Percentiles rank a stretch among this genome's conserved stretches.
Evolutionary conservation across 2,113 vertebrate species (phyloP).

Genomic region (Synodontis membranacea): DNA sequence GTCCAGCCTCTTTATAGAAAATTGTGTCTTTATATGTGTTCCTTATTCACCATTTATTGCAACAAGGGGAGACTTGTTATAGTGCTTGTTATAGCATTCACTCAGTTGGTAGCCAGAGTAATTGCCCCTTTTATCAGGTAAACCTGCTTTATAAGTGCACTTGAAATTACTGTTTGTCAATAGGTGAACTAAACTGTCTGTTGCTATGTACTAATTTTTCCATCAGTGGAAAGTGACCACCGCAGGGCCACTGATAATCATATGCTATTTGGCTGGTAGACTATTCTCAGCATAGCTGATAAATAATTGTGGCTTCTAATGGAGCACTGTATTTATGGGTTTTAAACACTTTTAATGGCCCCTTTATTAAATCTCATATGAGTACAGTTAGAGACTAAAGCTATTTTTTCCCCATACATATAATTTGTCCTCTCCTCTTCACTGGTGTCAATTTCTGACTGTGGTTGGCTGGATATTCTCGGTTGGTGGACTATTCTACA

Average conservation of each 20-base stretch:
- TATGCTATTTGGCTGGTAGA: background rate
- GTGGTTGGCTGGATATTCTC: background rate
- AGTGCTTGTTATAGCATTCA: background rate
- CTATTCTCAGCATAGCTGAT: background rate
- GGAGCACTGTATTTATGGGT: background rate
- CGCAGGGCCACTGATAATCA: background rate
- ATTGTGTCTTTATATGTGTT: background rate
- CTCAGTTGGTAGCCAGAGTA: background rate
- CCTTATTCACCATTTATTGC: background rate
- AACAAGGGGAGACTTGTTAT: background rate
- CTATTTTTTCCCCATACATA: background rate
- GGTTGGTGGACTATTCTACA: background rate
- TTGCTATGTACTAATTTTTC: background rate
- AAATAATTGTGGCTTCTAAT: background rate
- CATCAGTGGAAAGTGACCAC: background rate
- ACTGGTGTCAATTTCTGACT: background rate
- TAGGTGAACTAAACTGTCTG: background rate
- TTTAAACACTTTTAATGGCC: background rate
- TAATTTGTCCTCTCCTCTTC: background rate
- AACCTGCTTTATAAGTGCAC: background rate
- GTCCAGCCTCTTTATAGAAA: background rate
- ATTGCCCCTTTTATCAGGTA: background rate
- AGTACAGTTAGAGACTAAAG: background rate
- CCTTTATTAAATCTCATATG: background rate
- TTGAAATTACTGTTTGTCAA: background rate